These are phyloP conservation scores for Epistrophe grossulariae DNA, from an alignment of 2,888 invertebrate genomes.

Conservation along the genomic window DNA sequence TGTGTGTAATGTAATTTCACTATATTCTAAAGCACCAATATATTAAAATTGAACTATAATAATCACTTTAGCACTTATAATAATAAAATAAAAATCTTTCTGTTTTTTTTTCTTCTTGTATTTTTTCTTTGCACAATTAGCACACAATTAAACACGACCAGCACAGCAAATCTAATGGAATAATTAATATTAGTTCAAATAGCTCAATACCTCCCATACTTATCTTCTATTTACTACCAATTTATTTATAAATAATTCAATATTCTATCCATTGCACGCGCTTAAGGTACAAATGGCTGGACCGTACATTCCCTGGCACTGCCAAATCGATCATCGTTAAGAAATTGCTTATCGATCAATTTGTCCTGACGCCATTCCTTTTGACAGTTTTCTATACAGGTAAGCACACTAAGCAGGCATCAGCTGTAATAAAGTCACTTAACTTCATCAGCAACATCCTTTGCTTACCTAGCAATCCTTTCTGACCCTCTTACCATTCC, in stretches of 20 bases:
- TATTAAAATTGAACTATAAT: too few species aligned
- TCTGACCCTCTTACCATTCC: not conserved
- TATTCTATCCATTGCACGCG: not conserved
- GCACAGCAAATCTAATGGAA: slow-evolving; percentile 51
- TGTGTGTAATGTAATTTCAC: too few species aligned
- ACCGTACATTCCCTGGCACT: slow-evolving; percentile 88
- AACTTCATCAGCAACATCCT: slow-evolving; percentile 29
- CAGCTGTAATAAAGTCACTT: slow-evolving; percentile 45
- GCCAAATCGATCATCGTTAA: slow-evolving; percentile 86
- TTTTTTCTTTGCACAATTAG: slow-evolving; percentile 69
- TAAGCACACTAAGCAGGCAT: slow-evolving; percentile 84
- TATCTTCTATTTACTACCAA: not conserved
- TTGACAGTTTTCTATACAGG: slow-evolving; percentile 89
- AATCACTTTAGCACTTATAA: slow-evolving; percentile 10
- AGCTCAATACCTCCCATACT: not conserved
- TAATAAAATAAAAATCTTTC: not conserved
- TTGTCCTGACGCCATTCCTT: slow-evolving; percentile 89
- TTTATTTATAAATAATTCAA: slow-evolving; percentile 25
- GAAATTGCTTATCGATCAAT: slow-evolving; percentile 91
- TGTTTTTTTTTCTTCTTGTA: slow-evolving; percentile 49
- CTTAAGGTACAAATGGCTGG: slow-evolving; percentile 92
- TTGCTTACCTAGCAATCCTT: slow-evolving; percentile 12
- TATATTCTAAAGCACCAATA: too few species aligned
- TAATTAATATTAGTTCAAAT: slow-evolving; percentile 41
- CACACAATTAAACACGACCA: slow-evolving; percentile 58